A percentile compares a stretch with the other conserved stretches of the same genome.
phyloP scores from a whole-genome alignment of 2,113 vertebrate species.

The Trematomus loennbergii region DNA sequence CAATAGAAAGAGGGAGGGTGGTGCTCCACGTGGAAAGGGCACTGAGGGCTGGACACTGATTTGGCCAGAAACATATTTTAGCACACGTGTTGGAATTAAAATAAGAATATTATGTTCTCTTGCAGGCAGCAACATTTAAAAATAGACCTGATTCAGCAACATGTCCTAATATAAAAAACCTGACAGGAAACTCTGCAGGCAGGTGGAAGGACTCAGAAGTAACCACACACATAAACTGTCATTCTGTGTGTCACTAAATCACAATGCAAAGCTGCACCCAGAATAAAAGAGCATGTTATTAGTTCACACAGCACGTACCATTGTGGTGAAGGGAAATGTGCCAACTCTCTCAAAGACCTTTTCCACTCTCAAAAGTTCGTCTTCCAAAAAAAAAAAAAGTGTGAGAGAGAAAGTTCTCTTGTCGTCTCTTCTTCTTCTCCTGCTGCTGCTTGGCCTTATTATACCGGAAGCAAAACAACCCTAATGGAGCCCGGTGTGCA shows the following conservation, averaged over 20 bases:
- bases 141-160: background rate
- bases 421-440: constrained; percentile 58
- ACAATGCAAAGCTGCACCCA: constrained; percentile 54
- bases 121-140: background rate
- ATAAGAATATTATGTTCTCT: constrained; percentile 23
- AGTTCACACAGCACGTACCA: constrained; percentile 88
- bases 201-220: constrained; percentile 55
- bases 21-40: constrained; percentile 54
- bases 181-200: constrained; percentile 47
- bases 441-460: constrained; percentile 58
- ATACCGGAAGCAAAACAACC: constrained; percentile 80
- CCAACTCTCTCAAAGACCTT: constrained; percentile 87
- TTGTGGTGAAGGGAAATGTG: constrained; percentile 84
- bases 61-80: constrained; percentile 39
- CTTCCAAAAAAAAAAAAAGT: constrained; percentile 76
- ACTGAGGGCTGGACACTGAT: constrained; percentile 54
- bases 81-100: constrained; percentile 17
- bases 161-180: background rate
- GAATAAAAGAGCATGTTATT: constrained; percentile 80
- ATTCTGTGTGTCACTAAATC: constrained; percentile 47
- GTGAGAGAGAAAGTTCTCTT: constrained; percentile 69
- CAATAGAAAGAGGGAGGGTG: constrained; percentile 28
- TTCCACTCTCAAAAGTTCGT: constrained; percentile 82
- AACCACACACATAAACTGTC: constrained; percentile 21
- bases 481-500: constrained; percentile 74